Percentiles rank a stretch among this genome's conserved stretches.
Evolutionary conservation across 1,140 invertebrate genomes (phyloP).

Genomic region (Holotrichia oblita): DNA sequence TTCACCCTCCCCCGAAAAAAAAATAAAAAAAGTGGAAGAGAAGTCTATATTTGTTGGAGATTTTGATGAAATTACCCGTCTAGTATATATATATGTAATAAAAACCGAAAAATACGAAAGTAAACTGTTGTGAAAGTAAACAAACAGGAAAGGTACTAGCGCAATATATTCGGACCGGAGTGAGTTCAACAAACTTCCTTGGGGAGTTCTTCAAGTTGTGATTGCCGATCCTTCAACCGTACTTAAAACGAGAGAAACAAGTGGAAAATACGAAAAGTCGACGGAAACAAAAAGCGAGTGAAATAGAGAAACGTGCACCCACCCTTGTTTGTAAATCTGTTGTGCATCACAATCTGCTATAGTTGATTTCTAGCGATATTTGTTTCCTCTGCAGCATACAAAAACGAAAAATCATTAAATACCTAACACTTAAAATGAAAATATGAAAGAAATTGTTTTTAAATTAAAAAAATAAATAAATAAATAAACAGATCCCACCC

Average conservation of each 20-base stretch:
- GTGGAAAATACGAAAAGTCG: background rate
- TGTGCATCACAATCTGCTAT: slow-evolving; percentile 50
- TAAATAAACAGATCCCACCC: slow-evolving; percentile 39
- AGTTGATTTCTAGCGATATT: slow-evolving; percentile 36
- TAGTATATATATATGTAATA: background rate
- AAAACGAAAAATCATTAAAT: background rate
- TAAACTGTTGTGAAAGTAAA: slow-evolving; percentile 1
- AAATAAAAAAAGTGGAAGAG: background rate
- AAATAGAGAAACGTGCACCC: slow-evolving; percentile 51
- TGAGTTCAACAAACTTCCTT: background rate
- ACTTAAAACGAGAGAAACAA: background rate
- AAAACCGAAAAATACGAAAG: background rate
- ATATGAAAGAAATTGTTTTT: background rate
- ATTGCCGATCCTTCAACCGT: slow-evolving; percentile 7
- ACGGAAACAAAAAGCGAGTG: background rate
- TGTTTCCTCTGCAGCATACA: slow-evolving; percentile 23
- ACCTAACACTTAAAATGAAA: background rate
- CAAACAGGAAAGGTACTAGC: background rate
- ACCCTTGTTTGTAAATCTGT: slow-evolving; percentile 55
- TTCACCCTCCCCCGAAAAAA: background rate
- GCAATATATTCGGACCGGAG: background rate
- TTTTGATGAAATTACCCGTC: background rate
- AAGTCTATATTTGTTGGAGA: background rate
- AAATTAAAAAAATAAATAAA: background rate
- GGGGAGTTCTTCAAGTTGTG: background rate